Evolutionary conservation across 2,113 vertebrate genomes (phyloP), one percentile per base, ranked within the genome.

Genomic region (Bothrops jararaca): DNA sequence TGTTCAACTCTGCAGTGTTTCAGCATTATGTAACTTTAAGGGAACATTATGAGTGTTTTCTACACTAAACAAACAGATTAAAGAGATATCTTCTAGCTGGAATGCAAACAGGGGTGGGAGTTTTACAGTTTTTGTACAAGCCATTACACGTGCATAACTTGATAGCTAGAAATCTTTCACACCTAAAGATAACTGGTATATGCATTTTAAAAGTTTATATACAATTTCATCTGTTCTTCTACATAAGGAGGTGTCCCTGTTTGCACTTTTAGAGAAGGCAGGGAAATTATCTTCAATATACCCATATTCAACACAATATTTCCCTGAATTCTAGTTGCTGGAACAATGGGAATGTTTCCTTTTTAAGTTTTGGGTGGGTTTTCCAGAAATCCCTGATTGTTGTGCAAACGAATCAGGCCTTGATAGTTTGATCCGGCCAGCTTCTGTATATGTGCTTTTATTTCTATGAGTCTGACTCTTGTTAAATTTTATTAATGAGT

Each of bases 91-190:
- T 92, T 0, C 56, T 24, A 93, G 34, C 58, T 90, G 64, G 54
- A 86, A 89, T 48, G 86, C 80, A 90, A 93, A 13, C 85, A 94
- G 23, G 86, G 90, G n/a, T 5, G 1, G 7, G 64, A 74, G 56
- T 86, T 91, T 80, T 90, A 2, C 0, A 9, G 23, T 24, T 95
- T 92, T 89, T 69, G 24, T 92, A 90, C 93, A 95, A 95, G 88
- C 57, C 86, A 92, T 50, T 90, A n/a, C 0, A 0, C 48, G 64
- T 10, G 0, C 90, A 93, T 5, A 26, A 94, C 91, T 94, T 95
- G 92, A 86, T 89, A 86, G 64, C 45, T 88, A 80, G n/a, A 87
- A 52, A 58, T 69, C 45, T 94, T 96, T 95, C 92, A 92, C 88
- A 95, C 69, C 26, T 94, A 95, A 96, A 96, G 90, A 60, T 13